Conservation (phyloP, 2,113 vertebrate species). For the Zonotrichia leucophrys region DNA sequence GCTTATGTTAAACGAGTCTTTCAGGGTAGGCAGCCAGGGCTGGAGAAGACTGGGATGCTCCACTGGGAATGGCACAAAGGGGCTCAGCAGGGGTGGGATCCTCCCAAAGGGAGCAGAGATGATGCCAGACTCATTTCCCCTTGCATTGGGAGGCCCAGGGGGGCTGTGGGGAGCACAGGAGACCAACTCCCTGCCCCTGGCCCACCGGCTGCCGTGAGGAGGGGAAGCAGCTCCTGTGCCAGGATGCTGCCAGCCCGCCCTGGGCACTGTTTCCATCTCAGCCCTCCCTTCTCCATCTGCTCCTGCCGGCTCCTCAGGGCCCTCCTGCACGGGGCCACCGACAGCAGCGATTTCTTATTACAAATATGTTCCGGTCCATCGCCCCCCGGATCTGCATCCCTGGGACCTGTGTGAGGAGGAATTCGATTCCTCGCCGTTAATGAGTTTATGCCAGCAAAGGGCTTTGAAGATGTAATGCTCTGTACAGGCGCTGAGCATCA, state of each 20-base stretch:
- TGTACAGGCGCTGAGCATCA: neutral
- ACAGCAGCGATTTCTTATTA: slow-evolving; percentile 29
- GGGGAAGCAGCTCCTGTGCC: neutral
- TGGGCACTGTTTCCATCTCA: neutral
- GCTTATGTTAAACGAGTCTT: neutral
- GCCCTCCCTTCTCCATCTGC: slow-evolving; percentile 46
- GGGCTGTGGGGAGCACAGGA: neutral
- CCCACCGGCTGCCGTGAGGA: rapidly evolving
- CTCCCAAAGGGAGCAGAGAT: neutral
- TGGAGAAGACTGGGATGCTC: neutral
- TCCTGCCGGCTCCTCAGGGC: neutral
- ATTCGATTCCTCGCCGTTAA: neutral
- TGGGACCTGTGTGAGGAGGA: slow-evolving; percentile 3
- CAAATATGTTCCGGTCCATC: slow-evolving; percentile 18
- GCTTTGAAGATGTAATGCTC: neutral
- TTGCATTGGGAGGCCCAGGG: rapidly evolving
- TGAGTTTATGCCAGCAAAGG: slow-evolving; percentile 8
- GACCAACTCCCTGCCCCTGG: rapidly evolving
- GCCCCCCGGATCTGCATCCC: slow-evolving; percentile 26
- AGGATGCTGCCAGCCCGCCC: neutral
- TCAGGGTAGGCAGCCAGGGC: neutral
- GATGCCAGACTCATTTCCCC: rapidly evolving
- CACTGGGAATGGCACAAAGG: neutral
- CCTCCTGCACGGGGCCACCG: neutral
- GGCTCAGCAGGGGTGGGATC: neutral